These are phyloP conservation scores for Macrotis lagotis DNA, from an alignment of 2,113 vertebrate species.

Conservation along the genomic window DNA sequence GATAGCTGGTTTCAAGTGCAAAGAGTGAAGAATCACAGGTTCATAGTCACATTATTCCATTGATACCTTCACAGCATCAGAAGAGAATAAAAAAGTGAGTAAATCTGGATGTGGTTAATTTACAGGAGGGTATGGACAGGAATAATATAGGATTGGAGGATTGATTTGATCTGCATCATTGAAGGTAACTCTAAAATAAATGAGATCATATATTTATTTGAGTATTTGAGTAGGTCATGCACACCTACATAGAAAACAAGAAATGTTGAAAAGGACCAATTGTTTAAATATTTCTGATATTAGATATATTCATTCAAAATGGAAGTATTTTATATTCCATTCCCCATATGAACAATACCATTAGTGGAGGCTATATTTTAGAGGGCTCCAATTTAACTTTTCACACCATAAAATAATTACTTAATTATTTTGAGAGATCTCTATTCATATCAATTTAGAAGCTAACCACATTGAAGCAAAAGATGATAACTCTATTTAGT, in stretches of 20 bases:
- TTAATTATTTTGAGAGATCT: background rate
- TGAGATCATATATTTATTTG: background rate
- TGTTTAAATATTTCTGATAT: background rate
- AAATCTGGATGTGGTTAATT: background rate
- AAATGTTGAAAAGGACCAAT: background rate
- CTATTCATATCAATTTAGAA: background rate
- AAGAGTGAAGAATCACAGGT: background rate
- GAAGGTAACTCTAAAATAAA: background rate
- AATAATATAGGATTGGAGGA: background rate
- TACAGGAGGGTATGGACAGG: background rate
- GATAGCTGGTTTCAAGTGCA: background rate
- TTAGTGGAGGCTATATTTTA: constrained; percentile 1
- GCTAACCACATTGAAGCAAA: background rate
- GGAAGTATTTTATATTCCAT: background rate
- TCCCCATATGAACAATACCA: background rate
- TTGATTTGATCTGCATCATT: background rate
- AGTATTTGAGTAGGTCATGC: background rate
- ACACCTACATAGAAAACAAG: background rate
- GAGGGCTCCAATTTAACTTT: background rate
- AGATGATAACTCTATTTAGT: background rate
- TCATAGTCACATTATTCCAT: background rate
- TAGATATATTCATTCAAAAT: background rate
- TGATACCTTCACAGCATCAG: background rate
- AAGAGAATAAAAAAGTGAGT: background rate
- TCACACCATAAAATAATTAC: background rate